phyloP scores from a whole-genome alignment of 2,888 invertebrate species.

The Eutolmus rufibarbis region DNA sequence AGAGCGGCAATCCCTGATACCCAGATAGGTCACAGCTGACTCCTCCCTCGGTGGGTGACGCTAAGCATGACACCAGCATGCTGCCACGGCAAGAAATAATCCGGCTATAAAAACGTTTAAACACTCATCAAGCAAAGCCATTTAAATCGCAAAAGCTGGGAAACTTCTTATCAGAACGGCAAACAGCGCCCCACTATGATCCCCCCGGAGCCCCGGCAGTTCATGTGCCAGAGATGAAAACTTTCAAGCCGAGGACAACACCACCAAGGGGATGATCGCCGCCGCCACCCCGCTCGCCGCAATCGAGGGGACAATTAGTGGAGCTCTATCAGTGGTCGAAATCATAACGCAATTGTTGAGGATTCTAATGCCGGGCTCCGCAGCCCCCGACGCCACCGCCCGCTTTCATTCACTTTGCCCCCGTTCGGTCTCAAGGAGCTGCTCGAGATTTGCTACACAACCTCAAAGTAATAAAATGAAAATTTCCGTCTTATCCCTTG shows the following conservation, averaged over 20 bases:
- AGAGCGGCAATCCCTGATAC: constrained; percentile 14
- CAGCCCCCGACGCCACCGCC: background rate
- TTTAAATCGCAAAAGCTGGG: constrained; percentile 35
- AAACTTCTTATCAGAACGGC: constrained; percentile 38
- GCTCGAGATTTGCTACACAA: constrained; percentile 28
- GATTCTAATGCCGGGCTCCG: background rate
- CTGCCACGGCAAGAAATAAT: constrained; percentile 29
- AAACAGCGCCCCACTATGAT: constrained; percentile 36
- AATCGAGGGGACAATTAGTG: constrained; percentile 35
- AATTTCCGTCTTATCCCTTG: constrained; percentile 37
- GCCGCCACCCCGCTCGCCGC: background rate
- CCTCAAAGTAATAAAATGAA: constrained; percentile 38
- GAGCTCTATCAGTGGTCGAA: constrained; percentile 32
- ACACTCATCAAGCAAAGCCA: constrained; percentile 36
- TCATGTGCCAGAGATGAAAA: constrained; percentile 9
- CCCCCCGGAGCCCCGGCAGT: constrained; percentile 1
- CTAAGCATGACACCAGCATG: constrained; percentile 20
- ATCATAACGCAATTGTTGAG: constrained; percentile 28
- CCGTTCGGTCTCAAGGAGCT: background rate
- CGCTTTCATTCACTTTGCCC: constrained; percentile 11
- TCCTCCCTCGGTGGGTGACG: constrained; percentile 3
- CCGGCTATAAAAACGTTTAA: constrained; percentile 40
- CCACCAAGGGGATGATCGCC: background rate
- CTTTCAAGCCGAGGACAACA: background rate
- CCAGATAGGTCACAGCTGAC: constrained; percentile 32